Evolutionary conservation across 2,888 invertebrate species (phyloP).

Genomic region (Drosophila cognata): DNA sequence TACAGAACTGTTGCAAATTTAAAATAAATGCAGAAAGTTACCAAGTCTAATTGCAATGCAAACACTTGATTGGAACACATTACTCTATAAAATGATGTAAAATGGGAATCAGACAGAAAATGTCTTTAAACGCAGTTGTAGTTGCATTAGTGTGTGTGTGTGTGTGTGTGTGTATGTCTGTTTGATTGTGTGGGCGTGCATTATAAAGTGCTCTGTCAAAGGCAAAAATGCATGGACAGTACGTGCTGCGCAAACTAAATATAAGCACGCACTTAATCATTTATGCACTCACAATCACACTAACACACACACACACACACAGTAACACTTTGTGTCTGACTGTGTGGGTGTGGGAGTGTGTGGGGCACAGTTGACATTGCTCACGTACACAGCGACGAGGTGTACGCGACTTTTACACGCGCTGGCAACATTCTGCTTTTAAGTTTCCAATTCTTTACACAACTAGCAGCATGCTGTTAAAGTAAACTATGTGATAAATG

Average conservation of each 20-base stretch:
- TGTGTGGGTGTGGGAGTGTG: conserved; percentile 21
- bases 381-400: conserved; percentile 57
- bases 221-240: conserved; percentile 68
- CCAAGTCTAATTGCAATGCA: conserved; percentile 46
- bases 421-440: conserved; percentile 54
- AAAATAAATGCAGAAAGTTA: conserved; percentile 12
- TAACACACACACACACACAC: background rate
- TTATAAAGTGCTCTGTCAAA: conserved; percentile 79
- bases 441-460: conserved; percentile 45
- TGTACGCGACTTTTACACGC: conserved; percentile 72
- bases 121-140: conserved; percentile 14
- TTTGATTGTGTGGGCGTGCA: conserved; percentile 26
- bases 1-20: conserved; percentile 1
- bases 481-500: conserved; percentile 63
- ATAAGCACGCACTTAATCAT: conserved; percentile 72
- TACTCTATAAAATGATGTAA: conserved; percentile 26
- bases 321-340: conserved; percentile 12
- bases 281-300: conserved; percentile 60
- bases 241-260: conserved; percentile 68
- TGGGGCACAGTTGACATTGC: conserved; percentile 58
- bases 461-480: conserved; percentile 46
- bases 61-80: conserved; percentile 55
- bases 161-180: conserved; percentile 1
- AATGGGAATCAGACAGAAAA: conserved; percentile 51
- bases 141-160: conserved; percentile 3